Percentiles rank a stretch among this genome's conserved stretches.
Conservation (phyloP, 1,140 invertebrate genomes). For the Drosophila kanapiae region DNA sequence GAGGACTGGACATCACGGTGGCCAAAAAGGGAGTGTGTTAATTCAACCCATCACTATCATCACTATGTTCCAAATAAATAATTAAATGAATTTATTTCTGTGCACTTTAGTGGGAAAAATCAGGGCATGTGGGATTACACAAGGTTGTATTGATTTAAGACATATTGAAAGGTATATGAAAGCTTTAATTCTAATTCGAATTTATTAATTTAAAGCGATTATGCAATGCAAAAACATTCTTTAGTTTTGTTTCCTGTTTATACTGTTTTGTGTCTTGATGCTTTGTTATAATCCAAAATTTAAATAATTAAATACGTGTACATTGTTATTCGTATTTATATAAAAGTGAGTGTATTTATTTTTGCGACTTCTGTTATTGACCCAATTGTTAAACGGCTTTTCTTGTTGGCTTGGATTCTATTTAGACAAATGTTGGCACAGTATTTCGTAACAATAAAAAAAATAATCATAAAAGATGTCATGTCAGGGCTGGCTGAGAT, state of each 20-base stretch:
- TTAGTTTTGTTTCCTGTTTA: background rate
- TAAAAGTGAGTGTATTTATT: background rate
- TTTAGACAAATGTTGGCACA: constrained; percentile 42
- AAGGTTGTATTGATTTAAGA: background rate
- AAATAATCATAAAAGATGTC: constrained; percentile 8
- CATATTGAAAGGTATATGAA: background rate
- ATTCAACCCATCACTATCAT: background rate
- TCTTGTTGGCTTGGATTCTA: constrained; percentile 22
- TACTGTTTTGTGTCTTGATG: background rate
- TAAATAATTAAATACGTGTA: constrained; percentile 16
- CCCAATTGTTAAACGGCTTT: constrained; percentile 35
- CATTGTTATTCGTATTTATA: constrained; percentile 6
- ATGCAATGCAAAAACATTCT: background rate
- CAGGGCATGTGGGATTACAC: background rate
- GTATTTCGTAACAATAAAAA: constrained; percentile 17
- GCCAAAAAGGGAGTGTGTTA: constrained; percentile 42
- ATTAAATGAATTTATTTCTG: background rate
- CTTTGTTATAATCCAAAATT: background rate
- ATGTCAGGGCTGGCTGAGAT: background rate
- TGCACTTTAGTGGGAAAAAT: background rate
- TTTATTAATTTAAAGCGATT: background rate
- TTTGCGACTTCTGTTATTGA: constrained; percentile 36
- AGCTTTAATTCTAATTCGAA: background rate
- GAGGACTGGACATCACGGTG: constrained; percentile 39
- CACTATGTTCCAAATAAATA: constrained; percentile 6